Evolutionary conservation across 1,140 invertebrate species (phyloP), one percentile per base, ranked within the genome.

Genomic region (Platorchestia sp.): DNA sequence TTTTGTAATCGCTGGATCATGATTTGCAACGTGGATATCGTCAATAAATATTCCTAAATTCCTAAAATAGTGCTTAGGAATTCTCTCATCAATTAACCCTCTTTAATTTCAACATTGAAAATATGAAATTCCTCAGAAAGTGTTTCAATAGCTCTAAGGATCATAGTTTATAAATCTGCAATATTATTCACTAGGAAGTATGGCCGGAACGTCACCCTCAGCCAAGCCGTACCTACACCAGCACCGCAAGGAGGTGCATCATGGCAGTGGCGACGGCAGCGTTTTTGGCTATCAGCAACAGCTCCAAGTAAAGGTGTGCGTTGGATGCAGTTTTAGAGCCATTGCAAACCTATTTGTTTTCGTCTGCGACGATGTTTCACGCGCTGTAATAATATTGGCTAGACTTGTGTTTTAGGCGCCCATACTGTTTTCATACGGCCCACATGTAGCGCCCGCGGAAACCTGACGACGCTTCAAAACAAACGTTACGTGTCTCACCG

Each of bases 271-370:
- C 41, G 87, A 41, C 87, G 43, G 43, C n/a, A 5, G 44, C 91
- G 3, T n/a, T 93, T 93, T 93, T 45, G 43, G 91, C 45, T 93
- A 93, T 93, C 91, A 93, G 91, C 40, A 10, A 47, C 91, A 93
- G 91, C 44, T 27, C 45, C 91, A n/a, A 44, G 40, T 44, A n/a
- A 93, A 93, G 91, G 45, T 0, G 43, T 93, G 91, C 91, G 91
- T 93, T 93, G 91, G 91, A 45, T 93, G 91, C 91, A 45, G 91
- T 45, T 93, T 45, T 93, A 93, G 91, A 93, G 91, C 91, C 91
- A 93, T 93, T 47, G 91, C 91, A 47, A 93, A 93, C 43, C 44
- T 93, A 93, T 93, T 93, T 93, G 91, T 93, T 93, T 93, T 93
- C 45, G 91, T 42, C 91, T 89, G 43, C 5, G 41, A 89, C 41